Percentiles rank a stretch among this genome's conserved stretches.
phyloP scores from a whole-genome alignment of 2,797 vertebrate species.

The Gobio occitaniae region DNA sequence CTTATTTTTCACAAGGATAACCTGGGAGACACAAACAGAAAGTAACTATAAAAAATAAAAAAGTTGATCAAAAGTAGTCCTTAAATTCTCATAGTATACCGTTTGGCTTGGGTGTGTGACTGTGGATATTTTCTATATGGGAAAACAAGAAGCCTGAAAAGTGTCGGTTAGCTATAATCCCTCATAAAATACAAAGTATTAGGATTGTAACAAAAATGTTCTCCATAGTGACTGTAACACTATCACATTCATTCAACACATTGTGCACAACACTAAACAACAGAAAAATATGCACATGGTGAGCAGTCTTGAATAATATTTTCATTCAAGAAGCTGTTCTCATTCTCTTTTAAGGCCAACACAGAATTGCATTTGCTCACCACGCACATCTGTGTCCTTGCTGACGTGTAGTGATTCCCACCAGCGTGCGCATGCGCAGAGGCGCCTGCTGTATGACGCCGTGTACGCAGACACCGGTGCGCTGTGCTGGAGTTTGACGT shows the following conservation, averaged over 20 bases:
- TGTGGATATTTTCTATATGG: not conserved
- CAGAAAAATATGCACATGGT: not conserved
- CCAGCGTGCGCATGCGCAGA: conserved; percentile 73
- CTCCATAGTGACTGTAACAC: not conserved
- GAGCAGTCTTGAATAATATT: not conserved
- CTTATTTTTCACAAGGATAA: not conserved
- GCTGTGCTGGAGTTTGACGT: conserved; percentile 81
- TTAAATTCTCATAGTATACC: not conserved
- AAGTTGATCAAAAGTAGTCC: not conserved
- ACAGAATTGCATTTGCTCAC: not conserved
- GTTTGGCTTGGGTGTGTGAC: not conserved
- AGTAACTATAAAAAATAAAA: not conserved
- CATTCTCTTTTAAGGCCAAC: not conserved
- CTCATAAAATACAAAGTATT: not conserved
- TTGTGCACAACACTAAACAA: not conserved
- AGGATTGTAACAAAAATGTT: not conserved
- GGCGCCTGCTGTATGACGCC: conserved; percentile 6
- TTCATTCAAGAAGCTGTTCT: not conserved
- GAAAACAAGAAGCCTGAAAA: not conserved
- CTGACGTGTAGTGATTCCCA: conserved; percentile 78
- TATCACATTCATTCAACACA: not conserved
- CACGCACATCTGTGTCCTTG: conserved; percentile 57
- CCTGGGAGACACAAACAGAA: not conserved
- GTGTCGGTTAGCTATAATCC: not conserved
- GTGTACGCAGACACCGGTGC: conserved; percentile 66